Conservation (phyloP, 2,888 invertebrate genomes). For the Leistus spinibarbis region DNA sequence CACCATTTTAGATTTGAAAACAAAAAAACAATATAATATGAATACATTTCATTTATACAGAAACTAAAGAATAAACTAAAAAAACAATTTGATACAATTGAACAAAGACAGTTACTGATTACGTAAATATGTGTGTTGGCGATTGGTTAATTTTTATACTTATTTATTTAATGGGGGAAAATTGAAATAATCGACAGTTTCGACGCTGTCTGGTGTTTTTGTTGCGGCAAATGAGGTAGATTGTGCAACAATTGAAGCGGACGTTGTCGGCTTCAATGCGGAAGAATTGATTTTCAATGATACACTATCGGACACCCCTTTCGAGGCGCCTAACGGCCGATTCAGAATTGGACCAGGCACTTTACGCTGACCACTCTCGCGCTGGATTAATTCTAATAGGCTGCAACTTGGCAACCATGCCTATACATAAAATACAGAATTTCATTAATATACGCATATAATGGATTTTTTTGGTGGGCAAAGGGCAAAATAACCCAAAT, state of each 20-base stretch:
- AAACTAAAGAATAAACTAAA: neutral
- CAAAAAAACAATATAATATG: neutral
- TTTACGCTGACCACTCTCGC: constrained; percentile 78
- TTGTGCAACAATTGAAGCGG: constrained; percentile 1
- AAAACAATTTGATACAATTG: neutral
- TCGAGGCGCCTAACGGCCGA: constrained; percentile 47
- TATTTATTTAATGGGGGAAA: constrained; percentile 16
- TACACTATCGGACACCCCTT: constrained; percentile 48
- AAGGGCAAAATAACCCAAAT: too few relatives aligned
- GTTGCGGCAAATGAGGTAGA: constrained; percentile 11
- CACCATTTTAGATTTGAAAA: neutral
- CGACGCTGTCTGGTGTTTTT: constrained; percentile 44
- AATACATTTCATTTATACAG: neutral
- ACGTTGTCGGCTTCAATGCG: constrained; percentile 7
- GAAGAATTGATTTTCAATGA: constrained; percentile 47
- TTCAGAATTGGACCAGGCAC: constrained; percentile 74
- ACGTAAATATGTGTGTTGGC: neutral
- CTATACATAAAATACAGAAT: constrained; percentile 54
- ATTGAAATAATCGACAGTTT: constrained; percentile 49
- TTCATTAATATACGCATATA: neutral
- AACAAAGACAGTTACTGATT: neutral
- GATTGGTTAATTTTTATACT: neutral
- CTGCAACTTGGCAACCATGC: constrained; percentile 91
- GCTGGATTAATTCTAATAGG: constrained; percentile 78
- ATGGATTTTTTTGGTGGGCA: too few relatives aligned